Evolutionary conservation across 2,113 vertebrate species (phyloP), one percentile per base, ranked within the genome.

Genomic region (Xiphias gladius): DNA sequence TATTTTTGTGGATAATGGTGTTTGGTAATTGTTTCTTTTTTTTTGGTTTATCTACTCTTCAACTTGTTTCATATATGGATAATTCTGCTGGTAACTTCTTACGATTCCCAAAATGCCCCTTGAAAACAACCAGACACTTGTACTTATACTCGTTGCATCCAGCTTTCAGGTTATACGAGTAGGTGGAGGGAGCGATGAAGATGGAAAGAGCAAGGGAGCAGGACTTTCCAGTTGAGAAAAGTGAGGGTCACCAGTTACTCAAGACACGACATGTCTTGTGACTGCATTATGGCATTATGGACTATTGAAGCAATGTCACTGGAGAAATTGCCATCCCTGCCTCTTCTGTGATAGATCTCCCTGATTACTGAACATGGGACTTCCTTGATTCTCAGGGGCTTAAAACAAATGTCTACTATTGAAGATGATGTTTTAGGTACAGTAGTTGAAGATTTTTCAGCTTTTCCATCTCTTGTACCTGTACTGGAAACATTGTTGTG

Each of bases 231-330:
- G 39, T 22, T 67, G 83, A 72, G 52, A 64, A 74, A 68, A 76
- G 19, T 63, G 57, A 77, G 39, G 82, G 69, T 82, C 67, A 87
- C 55, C 65, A 67, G n/a, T 83, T 79, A 86, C 73, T 81, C 52
- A 69, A 76, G 79, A 83, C 59, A 37, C 62, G 73, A 55, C 83
- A 80, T 69, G 61, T 73, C 62, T 62, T 73, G 75, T 84, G 73
- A 85, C 64, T 77, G 86, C 79, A 80, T 83, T 81, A 74, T 82
- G 64, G 48, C 65, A 82, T 85, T 76, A 86, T 84, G 68, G 74
- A 76, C 78, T 82, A 68, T 54, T 84, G 75, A 66, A 82, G 84
- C 24, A 61, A 67, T 78, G 77, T 81, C 79, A 76, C 72, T 67
- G 74, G 79, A 76, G 76, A 87, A 85, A 81, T 61, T 83, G 74